phyloP scores from a whole-genome alignment of 2,888 invertebrate genomes.

The Melipona bicolor region DNA sequence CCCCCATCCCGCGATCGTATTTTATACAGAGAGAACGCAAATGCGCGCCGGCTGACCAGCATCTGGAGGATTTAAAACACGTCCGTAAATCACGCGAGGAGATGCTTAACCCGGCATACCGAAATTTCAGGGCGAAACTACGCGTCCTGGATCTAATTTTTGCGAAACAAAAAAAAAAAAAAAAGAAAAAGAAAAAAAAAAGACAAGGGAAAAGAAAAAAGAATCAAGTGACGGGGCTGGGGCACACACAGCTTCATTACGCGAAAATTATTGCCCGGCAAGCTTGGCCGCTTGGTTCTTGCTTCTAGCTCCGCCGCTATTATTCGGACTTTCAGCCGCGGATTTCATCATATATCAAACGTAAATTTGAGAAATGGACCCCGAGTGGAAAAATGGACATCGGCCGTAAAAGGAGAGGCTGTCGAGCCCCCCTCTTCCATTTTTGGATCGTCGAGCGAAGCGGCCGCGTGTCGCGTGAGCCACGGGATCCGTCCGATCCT shows the following conservation, averaged over 20 bases:
- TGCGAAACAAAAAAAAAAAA: background rate
- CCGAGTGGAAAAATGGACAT: background rate
- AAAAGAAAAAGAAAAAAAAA: background rate
- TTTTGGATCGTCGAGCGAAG: slow-evolving; percentile 2
- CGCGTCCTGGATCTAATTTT: slow-evolving; percentile 26
- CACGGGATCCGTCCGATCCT: background rate
- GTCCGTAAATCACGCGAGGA: slow-evolving; percentile 38
- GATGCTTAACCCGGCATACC: background rate
- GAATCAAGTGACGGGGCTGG: background rate
- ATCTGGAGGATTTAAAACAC: slow-evolving; percentile 46
- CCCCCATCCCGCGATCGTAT: background rate
- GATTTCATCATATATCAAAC: background rate
- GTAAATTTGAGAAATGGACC: slow-evolving; percentile 7
- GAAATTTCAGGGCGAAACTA: slow-evolving; percentile 16
- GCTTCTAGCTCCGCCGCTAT: background rate
- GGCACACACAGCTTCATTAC: slow-evolving; percentile 17
- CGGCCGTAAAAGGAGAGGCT: background rate
- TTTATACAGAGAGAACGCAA: slow-evolving; percentile 22
- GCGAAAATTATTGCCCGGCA: slow-evolving; percentile 15
- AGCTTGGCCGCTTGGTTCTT: no score
- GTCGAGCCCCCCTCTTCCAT: slow-evolving; percentile 5
- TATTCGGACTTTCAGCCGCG: background rate
- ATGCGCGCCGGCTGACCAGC: slow-evolving; percentile 1
- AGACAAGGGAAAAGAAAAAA: no score
- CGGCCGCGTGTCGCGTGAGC: background rate